These are phyloP conservation scores for Reticulitermes speratus DNA, from an alignment of 1,140 invertebrate species.

Conservation along the genomic window DNA sequence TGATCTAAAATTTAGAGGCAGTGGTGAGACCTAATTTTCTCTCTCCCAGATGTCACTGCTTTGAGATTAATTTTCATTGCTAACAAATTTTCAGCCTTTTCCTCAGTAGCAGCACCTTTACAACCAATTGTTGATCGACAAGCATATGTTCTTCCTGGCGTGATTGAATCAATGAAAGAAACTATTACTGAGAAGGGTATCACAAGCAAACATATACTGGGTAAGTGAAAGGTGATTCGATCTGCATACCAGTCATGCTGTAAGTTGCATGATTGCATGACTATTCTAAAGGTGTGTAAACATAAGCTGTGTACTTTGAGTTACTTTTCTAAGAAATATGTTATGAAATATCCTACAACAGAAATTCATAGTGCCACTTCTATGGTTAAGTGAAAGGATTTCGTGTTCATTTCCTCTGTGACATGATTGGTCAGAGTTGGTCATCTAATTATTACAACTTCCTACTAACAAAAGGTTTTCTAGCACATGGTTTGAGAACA, in stretches of 20 bases:
- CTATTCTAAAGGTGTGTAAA: neutral
- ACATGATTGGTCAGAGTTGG: too few species aligned
- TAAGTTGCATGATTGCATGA: neutral
- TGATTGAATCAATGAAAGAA: conserved; percentile 74
- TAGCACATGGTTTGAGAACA: too few species aligned
- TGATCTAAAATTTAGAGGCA: too few species aligned
- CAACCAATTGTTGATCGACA: conserved; percentile 83
- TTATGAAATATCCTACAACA: conserved; percentile 22
- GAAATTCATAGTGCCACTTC: neutral
- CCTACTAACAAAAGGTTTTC: too few species aligned
- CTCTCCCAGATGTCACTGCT: too few species aligned
- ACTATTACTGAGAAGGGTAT: conserved; percentile 92
- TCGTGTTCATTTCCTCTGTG: too few species aligned
- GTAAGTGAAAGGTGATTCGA: conserved; percentile 52
- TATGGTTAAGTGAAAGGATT: too few species aligned
- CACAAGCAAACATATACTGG: conserved; percentile 90
- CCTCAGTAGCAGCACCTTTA: conserved; percentile 70
- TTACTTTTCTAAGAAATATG: conserved; percentile 1
- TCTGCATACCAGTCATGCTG: too few species aligned
- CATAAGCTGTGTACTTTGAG: conserved; percentile 19
- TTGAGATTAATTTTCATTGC: too few species aligned
- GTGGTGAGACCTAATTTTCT: too few species aligned
- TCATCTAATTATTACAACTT: too few species aligned
- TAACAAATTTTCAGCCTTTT: conserved; percentile 63
- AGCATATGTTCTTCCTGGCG: conserved; percentile 79